A percentile compares a stretch with the other conserved stretches of the same genome.
These are phyloP conservation scores for Onychomys arenicola DNA, from an alignment of 2,797 vertebrate species.

Conservation along the genomic window DNA sequence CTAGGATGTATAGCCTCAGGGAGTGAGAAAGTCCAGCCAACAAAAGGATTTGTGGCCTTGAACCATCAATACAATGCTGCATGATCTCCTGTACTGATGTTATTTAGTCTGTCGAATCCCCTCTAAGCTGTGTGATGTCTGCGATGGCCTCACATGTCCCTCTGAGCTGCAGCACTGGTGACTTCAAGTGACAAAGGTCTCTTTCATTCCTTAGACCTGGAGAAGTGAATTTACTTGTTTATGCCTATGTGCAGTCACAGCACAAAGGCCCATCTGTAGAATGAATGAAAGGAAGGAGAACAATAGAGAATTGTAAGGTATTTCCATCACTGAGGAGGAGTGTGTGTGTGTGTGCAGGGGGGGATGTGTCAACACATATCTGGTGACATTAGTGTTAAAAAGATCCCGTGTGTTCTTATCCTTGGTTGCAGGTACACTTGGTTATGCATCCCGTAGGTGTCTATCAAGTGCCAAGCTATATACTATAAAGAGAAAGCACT, in stretches of 20 bases:
- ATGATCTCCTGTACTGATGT: accelerated
- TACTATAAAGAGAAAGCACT: neutral
- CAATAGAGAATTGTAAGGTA: slow-evolving; percentile 55
- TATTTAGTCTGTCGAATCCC: neutral
- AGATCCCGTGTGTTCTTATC: neutral
- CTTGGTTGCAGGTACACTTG: neutral
- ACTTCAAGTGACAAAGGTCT: slow-evolving; percentile 32
- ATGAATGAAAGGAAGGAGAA: neutral
- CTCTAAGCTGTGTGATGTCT: neutral
- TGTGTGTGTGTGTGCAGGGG: neutral
- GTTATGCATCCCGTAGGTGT: neutral
- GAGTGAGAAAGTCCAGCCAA: neutral
- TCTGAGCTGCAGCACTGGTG: neutral
- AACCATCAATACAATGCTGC: accelerated
- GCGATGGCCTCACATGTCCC: neutral
- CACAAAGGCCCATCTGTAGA: slow-evolving; percentile 51
- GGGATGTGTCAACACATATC: neutral
- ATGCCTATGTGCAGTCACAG: neutral
- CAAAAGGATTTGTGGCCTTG: neutral
- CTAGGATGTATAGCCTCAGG: neutral
- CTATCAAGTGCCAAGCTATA: no score
- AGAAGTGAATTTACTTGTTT: slow-evolving; percentile 17
- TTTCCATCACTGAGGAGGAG: neutral
- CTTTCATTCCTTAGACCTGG: slow-evolving; percentile 48
- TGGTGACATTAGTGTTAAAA: neutral